Evolutionary conservation across 2,797 vertebrate genomes (phyloP).

Genomic region (Periparus ater): DNA sequence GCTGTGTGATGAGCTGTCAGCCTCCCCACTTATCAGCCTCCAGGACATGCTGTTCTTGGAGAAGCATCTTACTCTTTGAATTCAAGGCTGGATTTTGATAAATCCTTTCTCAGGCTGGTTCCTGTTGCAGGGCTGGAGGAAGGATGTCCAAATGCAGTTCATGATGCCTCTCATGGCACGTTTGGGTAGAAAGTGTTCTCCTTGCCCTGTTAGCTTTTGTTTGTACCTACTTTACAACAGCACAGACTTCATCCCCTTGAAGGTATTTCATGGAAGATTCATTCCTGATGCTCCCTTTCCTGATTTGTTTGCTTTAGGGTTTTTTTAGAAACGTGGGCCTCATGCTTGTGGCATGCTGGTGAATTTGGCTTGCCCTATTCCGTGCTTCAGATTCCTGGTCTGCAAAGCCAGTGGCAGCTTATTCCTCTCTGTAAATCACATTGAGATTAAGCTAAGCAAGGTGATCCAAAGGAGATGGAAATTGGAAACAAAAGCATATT

Average conservation of each 20-base stretch:
- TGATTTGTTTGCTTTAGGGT: background rate
- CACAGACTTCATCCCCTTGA: background rate
- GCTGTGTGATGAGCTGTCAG: conserved; percentile 30
- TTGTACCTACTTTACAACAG: background rate
- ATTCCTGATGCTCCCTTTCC: background rate
- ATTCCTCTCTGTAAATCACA: background rate
- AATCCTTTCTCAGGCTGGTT: background rate
- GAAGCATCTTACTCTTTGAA: background rate
- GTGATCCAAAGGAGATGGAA: background rate
- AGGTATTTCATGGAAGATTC: background rate
- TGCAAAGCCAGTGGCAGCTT: background rate
- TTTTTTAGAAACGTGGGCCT: background rate
- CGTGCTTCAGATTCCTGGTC: background rate
- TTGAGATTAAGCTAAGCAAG: background rate
- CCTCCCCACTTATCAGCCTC: background rate
- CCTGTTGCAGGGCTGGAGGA: background rate
- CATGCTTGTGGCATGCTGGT: background rate
- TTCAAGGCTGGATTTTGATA: background rate
- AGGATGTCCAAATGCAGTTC: background rate
- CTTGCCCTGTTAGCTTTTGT: background rate
- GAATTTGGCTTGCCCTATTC: background rate
- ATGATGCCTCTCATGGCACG: background rate
- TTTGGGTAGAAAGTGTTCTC: background rate
- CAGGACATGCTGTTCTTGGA: background rate
- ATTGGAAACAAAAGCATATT: background rate